Evolutionary conservation across 2,888 invertebrate species (phyloP).

Genomic region (Diachrysia chrysitis): DNA sequence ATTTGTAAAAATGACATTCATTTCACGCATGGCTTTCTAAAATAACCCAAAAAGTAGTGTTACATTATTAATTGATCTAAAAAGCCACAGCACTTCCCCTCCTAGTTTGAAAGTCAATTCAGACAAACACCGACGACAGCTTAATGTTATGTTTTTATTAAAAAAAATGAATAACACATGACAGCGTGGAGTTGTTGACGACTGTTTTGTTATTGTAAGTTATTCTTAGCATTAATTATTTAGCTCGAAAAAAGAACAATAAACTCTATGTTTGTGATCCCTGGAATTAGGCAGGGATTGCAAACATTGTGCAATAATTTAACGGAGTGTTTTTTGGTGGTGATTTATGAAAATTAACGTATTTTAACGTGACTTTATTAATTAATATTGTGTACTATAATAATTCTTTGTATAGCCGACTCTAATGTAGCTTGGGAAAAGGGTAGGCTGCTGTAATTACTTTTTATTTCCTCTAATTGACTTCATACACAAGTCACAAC

Average conservation of each 20-base stretch:
- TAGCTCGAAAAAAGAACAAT: slow-evolving; percentile 16
- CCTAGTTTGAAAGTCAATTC: slow-evolving; percentile 50
- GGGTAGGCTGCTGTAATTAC: too few species aligned
- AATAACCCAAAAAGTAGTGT: slow-evolving; percentile 13
- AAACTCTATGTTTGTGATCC: neutral
- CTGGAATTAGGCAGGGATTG: neutral
- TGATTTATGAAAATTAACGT: neutral
- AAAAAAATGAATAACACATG: slow-evolving; percentile 46
- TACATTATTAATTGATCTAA: slow-evolving; percentile 40
- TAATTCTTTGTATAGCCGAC: too few species aligned
- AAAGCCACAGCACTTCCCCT: slow-evolving; percentile 21
- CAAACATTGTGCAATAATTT: neutral
- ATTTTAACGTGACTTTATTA: too few species aligned
- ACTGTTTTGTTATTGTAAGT: slow-evolving; percentile 36
- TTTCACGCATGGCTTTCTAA: slow-evolving; percentile 16
- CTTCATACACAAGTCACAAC: too few species aligned
- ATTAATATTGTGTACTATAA: too few species aligned
- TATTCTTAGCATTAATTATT: slow-evolving; percentile 22
- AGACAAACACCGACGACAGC: slow-evolving; percentile 7
- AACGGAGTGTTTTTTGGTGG: neutral
- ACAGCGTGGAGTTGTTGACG: slow-evolving; percentile 30
- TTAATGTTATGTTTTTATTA: slow-evolving; percentile 38
- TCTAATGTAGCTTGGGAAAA: too few species aligned
- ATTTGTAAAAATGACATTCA: too few species aligned
- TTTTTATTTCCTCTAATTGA: too few species aligned